Evolutionary conservation across 2,113 vertebrate species (phyloP), one percentile per base, ranked within the genome.

Genomic region (Atlantisia rogersi): DNA sequence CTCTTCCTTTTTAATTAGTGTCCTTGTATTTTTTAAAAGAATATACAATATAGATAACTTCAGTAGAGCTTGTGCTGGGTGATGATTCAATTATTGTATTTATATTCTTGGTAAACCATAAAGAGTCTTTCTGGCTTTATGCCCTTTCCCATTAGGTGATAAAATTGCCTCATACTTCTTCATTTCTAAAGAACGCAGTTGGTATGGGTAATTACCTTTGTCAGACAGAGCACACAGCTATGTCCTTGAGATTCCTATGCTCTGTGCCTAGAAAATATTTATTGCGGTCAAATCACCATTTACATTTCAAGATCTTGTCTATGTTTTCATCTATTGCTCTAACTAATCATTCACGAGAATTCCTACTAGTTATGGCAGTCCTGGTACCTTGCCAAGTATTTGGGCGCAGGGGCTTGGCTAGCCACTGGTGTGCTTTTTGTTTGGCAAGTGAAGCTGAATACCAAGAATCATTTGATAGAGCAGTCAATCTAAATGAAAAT

Each of bases 101-200:
- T 95, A 94, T 94, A 93, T 50, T 95, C 94, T 90, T 56, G 3
- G 55, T 97, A 96, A 97, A 95, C 91, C 80, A 92, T 93, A 95
- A 65, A 96, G 82, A 96, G 77, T 55, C 59, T 90, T 95, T 93
- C 93, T 97, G 95, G 94, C 94, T 93, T 92, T 94, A 82, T 93
- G 94, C 92, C 95, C 94, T 96, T 95, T 94, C 83, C 95, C 90
- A 96, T 94, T 96, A 96, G 91, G 91, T 96, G 94, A 97, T 91
- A 96, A 90, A 97, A 94, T 93, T 93, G 93, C 95, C 93, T 96
- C 94, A 95, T 96, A 88, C 87, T 91, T 94, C 93, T 97, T 96
- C 94, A 97, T 96, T 97, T 95, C 94, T 82, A 86, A 91, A 89
- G 89, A 87, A 92, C 65, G 85, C 70, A 2, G 2, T 65, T 62